Evolutionary conservation across 2,888 invertebrate species (phyloP), one percentile per base, ranked within the genome.

Genomic region (Hypomecis punctinalis): DNA sequence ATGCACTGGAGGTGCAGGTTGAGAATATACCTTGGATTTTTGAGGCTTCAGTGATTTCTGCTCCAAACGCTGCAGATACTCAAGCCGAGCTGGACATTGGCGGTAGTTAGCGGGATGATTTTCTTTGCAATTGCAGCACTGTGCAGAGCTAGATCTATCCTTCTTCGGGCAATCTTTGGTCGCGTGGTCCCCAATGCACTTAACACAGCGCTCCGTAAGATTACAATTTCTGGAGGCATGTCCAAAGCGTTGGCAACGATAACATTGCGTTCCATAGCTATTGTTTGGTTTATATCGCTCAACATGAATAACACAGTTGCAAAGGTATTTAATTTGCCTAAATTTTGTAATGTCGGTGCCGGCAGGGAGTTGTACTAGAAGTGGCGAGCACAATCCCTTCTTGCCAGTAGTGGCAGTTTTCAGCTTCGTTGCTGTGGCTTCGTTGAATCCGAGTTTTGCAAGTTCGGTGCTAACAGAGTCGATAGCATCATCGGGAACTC

Each of bases 121-220:
- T 9, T 51, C 49, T 10, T 55, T 49, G 39, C 61, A 61, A 35
- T 61, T 61, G n/a, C 61, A 61, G 48, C 61, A 61, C 48, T 54
- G 54, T 1, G 53, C 60, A 5, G 53, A 42, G 6, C 42, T 48
- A 6, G 54, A 48, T 5, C 47, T 46, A 0, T 54, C 61, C 6
- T 61, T 53, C 35, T 61, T 61, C 1, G 48, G 33, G 13, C 61
- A 61, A 6, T 54, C 48, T 11, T 42, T 47, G 9, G 61, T 61
- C 4, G 47, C 42, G 39, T 61, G 61, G 6, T 39, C 1, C 0
- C 48, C 53, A 10, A 43, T 48, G 54, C 61, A 61, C 36, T 61
- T 61, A 5, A 61, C 61, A 37, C 61, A 61, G 10, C 54, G 53
- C 9, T 35, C 48, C 0, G 46, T 40, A 1, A 53, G 35, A 36